Evolutionary conservation across 2,888 invertebrate species (phyloP), one percentile per base, ranked within the genome.

Genomic region (Byasa hedistus): DNA sequence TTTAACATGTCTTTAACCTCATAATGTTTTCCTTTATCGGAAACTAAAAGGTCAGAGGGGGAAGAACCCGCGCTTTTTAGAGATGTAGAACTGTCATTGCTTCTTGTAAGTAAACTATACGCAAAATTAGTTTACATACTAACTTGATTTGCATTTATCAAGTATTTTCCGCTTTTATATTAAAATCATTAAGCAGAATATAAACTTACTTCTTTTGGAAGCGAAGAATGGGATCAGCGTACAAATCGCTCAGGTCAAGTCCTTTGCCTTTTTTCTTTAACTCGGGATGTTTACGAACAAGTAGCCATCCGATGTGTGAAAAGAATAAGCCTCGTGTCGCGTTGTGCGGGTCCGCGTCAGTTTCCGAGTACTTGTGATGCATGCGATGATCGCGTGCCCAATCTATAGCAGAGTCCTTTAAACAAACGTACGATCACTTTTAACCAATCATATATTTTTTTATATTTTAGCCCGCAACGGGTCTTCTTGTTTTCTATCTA

Each of bases 261-360:
- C 94, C 94, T 74, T 96, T 95, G 78, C 98, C 98, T 84, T 98
- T 98, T 70, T 90, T 93, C 81, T 94, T 96, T 52, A 99, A 96
- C 71, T 97, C 96, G 0, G 97, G 97, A 82, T 98, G 98, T 84
- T 99, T 98, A 75, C 95, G 94, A 76, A 96, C 95, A 65, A 98
- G 87, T 69, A 99, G 92, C 99, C 99, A 99, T 68, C 99, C 99
- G 75, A 98, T 93, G 85, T 99, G 99, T 0, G 98, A 94, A 90
- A 98, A 99, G 93, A 98, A 98, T 92, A 99, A 98, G 15, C 99
- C 99, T 32, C 98, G 93, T 3, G 94, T 96, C 2, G 98, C 97
- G 81, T 98, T 98, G 84, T 98, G 98, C 0, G 98, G 98, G 88
- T 98, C 98, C 0, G 98, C 98, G 83, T 98, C 95, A 0, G 98